Evolutionary conservation across 1,140 invertebrate species (phyloP), one percentile per base, ranked within the genome.

Genomic region (Melitaea cinxia): DNA sequence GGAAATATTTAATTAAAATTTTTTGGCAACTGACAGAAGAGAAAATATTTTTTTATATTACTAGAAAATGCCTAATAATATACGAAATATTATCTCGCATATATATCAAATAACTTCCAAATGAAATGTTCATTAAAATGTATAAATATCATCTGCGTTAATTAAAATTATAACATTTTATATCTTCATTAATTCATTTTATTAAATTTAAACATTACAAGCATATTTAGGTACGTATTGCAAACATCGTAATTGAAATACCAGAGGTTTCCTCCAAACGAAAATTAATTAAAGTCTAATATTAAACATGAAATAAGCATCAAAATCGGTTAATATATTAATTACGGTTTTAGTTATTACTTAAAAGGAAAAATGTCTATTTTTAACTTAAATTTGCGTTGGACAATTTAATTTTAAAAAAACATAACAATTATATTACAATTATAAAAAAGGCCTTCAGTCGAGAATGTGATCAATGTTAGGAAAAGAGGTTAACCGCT

Each of bases 401-500:
- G n/a, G n/a, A n/a, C n/a, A n/a, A n/a, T n/a, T n/a, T n/a, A n/a
- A n/a, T n/a, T n/a, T n/a, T n/a, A n/a, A n/a, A n/a, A n/a, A n/a
- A n/a, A n/a, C n/a, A n/a, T n/a, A n/a, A n/a, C n/a, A n/a, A n/a
- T n/a, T n/a, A n/a, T n/a, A n/a, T n/a, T n/a, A n/a, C n/a, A n/a
- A n/a, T n/a, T n/a, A n/a, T n/a, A n/a, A n/a, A n/a, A n/a, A n/a
- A n/a, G 24, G 37, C 15, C 14, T 17, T 42, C 37, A 42, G 37
- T 17, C 10, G 14, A 17, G 4, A 42, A 42, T 42, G 37, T 17
- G 5, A n/a, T 47, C 42, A 47, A 21, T 47, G 53, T 55, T 63
- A 37, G 39, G 52, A 39, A 62, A 62, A 63, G 45, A 55, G 42
- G 26, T 60, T 24, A 60, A 60, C 61, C 50, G 15, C 60, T 52